A percentile compares a stretch with the other conserved stretches of the same genome.
Evolutionary conservation across 2,888 invertebrate genomes (phyloP).

Genomic region (Sceliomorpha sp.): DNA sequence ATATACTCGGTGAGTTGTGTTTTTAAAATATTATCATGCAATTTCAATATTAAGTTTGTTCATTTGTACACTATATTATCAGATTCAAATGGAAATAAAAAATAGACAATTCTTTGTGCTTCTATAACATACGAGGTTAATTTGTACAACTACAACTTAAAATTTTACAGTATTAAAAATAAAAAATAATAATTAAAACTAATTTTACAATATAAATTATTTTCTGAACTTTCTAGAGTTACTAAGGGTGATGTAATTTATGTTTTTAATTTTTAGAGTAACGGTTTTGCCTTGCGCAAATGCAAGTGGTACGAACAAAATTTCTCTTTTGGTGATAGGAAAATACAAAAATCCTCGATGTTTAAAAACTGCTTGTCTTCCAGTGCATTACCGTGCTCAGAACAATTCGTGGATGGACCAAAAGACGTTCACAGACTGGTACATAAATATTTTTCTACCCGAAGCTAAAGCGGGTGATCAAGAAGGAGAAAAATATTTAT

Average conservation of each 20-base stretch:
- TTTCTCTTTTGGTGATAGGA: slow-evolving; percentile 4
- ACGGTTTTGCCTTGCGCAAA: slow-evolving; percentile 7
- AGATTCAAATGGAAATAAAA: no score
- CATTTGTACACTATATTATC: no score
- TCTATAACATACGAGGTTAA: no score
- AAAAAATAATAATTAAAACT: slow-evolving; percentile 1
- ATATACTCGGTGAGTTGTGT: no score
- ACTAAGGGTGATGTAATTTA: not conserved
- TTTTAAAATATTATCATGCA: not conserved
- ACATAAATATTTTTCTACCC: no score
- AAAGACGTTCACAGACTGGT: not conserved
- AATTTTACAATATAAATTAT: not conserved
- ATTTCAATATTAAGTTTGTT: no score
- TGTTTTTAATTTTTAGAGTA: slow-evolving; percentile 5
- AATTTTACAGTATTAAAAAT: not conserved
- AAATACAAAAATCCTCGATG: slow-evolving; percentile 9
- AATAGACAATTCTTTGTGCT: no score
- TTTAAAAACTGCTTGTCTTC: not conserved
- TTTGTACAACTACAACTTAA: not conserved
- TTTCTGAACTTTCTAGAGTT: not conserved
- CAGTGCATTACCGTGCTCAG: not conserved
- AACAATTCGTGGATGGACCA: not conserved
- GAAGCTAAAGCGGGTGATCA: not conserved
- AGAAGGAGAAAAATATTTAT: slow-evolving; percentile 5
- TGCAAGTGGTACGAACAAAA: slow-evolving; percentile 9